These are phyloP conservation scores for Hippocampus mohnikei DNA, from an alignment of 2,113 vertebrate genomes.

Conservation along the genomic window DNA sequence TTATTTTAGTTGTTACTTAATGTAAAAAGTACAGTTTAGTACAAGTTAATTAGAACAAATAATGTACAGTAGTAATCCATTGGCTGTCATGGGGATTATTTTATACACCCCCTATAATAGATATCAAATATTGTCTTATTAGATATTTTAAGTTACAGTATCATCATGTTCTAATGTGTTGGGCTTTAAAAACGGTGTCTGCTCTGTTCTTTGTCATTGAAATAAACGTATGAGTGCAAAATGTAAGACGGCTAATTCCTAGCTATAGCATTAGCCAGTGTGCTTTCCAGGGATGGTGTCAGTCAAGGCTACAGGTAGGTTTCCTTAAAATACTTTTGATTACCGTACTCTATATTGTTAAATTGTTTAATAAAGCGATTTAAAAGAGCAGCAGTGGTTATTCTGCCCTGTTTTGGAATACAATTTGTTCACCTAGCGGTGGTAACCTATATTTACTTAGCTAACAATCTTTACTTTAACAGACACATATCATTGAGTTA, in stretches of 20 bases:
- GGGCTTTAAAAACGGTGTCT: too few relatives aligned
- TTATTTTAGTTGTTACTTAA: slow-evolving; percentile 76
- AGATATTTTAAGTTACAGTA: too few relatives aligned
- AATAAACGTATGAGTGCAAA: background rate
- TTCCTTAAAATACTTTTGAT: background rate
- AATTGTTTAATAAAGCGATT: background rate
- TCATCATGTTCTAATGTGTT: background rate
- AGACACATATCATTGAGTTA: background rate
- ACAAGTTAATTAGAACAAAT: slow-evolving; percentile 33
- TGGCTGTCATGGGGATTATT: too few relatives aligned
- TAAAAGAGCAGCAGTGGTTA: background rate
- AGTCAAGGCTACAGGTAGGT: too few relatives aligned
- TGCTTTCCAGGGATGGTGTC: background rate
- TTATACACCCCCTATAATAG: too few relatives aligned
- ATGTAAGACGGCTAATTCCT: background rate
- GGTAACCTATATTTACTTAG: background rate
- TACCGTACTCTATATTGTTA: background rate
- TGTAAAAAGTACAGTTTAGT: slow-evolving; percentile 64
- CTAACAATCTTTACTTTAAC: background rate
- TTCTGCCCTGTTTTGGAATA: too few relatives aligned
- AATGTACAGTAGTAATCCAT: background rate
- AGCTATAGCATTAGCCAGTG: background rate
- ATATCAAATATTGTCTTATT: too few relatives aligned
- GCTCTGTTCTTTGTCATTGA: background rate
- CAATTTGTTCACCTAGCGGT: background rate